phyloP scores from a whole-genome alignment of 1,140 invertebrate species.

The Mycetomoellerius zeteki region DNA sequence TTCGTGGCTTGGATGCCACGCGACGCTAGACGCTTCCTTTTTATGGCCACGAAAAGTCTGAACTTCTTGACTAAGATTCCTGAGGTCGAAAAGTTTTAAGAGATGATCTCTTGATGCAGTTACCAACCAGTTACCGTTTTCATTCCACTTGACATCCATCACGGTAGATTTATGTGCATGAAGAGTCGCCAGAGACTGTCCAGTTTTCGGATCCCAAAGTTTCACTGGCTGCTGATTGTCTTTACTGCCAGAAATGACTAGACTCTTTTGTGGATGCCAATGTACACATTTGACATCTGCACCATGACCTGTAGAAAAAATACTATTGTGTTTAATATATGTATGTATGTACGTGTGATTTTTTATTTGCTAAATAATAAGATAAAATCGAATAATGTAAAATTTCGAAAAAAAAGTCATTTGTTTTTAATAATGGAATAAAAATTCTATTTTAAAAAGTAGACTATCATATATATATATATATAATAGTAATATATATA shows the following conservation, averaged over 20 bases:
- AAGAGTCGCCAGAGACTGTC: constrained; percentile 94
- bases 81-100: constrained; percentile 99
- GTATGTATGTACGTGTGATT: neutral
- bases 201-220: constrained; percentile 99
- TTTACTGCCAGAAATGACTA: constrained; percentile 99
- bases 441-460: neutral
- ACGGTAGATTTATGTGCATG: constrained; percentile 99
- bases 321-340: neutral
- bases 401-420: neutral
- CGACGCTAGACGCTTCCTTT: constrained; percentile 98
- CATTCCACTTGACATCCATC: constrained; percentile 99
- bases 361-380: neutral
- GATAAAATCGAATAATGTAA: neutral
- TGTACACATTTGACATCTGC: constrained; percentile 99
- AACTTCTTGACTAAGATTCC: constrained; percentile 97
- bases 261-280: constrained; percentile 99
- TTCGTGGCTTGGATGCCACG: constrained; percentile 99
- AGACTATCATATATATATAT: neutral
- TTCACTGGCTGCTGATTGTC: constrained; percentile 99
- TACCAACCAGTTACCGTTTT: constrained; percentile 99
- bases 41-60: constrained; percentile 99
- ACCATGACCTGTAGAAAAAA: constrained; percentile 93
- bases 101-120: constrained; percentile 99
- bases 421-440: neutral
- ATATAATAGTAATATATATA: neutral